phyloP scores from a whole-genome alignment of 2,113 vertebrate genomes.

The Aythya baeri region DNA sequence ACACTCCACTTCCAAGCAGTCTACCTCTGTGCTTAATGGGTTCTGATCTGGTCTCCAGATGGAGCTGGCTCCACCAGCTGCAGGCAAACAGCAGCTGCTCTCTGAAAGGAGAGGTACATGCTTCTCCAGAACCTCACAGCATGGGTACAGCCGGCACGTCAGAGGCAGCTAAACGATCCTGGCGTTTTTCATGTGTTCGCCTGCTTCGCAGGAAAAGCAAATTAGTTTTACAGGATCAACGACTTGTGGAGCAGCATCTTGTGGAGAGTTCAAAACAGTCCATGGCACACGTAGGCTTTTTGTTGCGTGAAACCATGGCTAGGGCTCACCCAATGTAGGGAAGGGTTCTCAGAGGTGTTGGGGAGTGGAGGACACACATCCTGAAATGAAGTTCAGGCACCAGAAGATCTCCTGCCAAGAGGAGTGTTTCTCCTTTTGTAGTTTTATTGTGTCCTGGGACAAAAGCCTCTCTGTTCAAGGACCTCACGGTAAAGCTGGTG shows the following conservation, averaged over 20 bases:
- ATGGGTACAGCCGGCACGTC: background rate
- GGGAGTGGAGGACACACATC: background rate
- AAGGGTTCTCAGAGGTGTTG: background rate
- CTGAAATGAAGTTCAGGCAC: background rate
- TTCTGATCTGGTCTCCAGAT: constrained; percentile 74
- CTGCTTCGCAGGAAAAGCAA: constrained; percentile 39
- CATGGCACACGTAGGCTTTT: background rate
- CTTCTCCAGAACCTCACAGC: constrained; percentile 30
- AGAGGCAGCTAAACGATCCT: constrained; percentile 52
- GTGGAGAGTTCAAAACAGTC: background rate
- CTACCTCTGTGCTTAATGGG: constrained; percentile 60
- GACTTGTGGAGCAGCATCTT: constrained; percentile 49
- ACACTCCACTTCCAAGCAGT: constrained; percentile 61
- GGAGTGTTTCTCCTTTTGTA: background rate
- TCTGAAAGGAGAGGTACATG: background rate
- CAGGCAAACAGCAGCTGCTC: constrained; percentile 41
- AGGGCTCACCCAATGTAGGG: background rate
- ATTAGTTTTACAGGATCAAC: constrained; percentile 62
- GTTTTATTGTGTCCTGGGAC: background rate
- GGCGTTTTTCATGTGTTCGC: constrained; percentile 45
- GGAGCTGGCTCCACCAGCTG: constrained; percentile 58
- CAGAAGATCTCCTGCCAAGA: background rate
- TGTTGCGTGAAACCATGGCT: background rate
- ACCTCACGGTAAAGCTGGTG: background rate
- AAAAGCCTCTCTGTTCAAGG: background rate